Evolutionary conservation across 2,888 invertebrate species (phyloP).

Genomic region (Ypsolopha scabrella): DNA sequence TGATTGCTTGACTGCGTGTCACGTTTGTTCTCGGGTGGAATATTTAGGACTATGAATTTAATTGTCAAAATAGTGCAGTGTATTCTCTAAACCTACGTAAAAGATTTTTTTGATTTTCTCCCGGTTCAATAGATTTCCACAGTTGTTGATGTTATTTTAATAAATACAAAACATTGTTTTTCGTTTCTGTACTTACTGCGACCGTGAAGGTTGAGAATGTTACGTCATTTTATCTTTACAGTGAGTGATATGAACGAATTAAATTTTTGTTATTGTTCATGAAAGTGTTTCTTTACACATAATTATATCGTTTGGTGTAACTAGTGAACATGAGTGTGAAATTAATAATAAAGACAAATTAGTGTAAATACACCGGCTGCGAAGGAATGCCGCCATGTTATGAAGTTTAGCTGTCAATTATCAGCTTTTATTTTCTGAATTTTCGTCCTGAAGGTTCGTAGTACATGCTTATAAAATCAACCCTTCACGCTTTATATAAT

Average conservation of each 20-base stretch:
- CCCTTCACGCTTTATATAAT: no score
- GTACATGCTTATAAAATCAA: no score
- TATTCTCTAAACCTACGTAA: conserved; percentile 15
- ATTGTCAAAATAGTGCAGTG: conserved; percentile 21
- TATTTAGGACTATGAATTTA: conserved; percentile 51
- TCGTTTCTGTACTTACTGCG: conserved; percentile 40
- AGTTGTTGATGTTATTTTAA: background rate
- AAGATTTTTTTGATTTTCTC: background rate
- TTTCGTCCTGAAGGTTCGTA: no score
- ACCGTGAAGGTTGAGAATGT: conserved; percentile 70
- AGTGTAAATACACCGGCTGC: conserved; percentile 55
- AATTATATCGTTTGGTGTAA: background rate
- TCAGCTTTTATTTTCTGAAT: conserved; percentile 5
- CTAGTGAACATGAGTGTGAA: conserved; percentile 26
- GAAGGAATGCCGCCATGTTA: conserved; percentile 68
- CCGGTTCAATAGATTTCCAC: background rate
- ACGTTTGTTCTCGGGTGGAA: conserved; percentile 58
- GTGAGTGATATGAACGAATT: conserved; percentile 53
- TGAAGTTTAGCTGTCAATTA: conserved; percentile 65
- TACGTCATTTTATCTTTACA: conserved; percentile 63
- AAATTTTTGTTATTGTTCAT: conserved; percentile 34
- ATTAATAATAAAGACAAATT: conserved; percentile 31
- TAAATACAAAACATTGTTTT: conserved; percentile 27
- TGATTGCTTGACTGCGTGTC: conserved; percentile 69
- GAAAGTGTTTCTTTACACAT: conserved; percentile 31